Conservation (phyloP, 2,888 invertebrate species). For the Amiota minor region DNA sequence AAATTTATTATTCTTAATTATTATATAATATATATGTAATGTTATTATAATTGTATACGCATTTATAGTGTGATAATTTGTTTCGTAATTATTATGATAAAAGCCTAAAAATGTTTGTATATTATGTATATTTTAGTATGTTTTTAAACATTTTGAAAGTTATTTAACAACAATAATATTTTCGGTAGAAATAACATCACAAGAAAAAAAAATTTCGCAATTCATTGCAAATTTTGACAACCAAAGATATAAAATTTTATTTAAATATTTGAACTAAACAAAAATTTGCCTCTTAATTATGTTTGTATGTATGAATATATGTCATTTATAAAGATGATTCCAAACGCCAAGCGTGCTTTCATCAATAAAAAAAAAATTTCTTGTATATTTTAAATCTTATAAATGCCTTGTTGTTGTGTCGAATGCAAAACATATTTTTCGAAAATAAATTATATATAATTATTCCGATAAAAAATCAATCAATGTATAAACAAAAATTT, state of each 20-base stretch:
- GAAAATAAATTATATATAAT: neutral
- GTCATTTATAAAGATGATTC: neutral
- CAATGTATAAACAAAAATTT: slow-evolving; percentile 17
- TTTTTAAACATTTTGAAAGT: slow-evolving; percentile 13
- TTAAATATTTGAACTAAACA: slow-evolving; percentile 24
- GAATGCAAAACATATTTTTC: neutral
- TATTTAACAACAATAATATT: slow-evolving; percentile 27
- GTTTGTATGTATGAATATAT: neutral
- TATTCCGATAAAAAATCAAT: slow-evolving; percentile 16
- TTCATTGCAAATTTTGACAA: slow-evolving; percentile 15
- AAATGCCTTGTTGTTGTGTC: neutral
- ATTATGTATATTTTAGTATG: no score
- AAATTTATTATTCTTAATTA: no score
- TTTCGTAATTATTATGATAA: slow-evolving; percentile 2
- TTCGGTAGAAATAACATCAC: slow-evolving; percentile 27
- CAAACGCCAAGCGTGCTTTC: slow-evolving; percentile 19
- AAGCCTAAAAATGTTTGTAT: slow-evolving; percentile 20
- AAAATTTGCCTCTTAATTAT: slow-evolving; percentile 23
- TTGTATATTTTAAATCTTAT: neutral
- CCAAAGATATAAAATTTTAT: slow-evolving; percentile 22
- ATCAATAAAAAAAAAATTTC: neutral
- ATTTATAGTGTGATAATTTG: slow-evolving; percentile 11
- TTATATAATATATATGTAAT: slow-evolving; percentile 13
- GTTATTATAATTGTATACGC: neutral
- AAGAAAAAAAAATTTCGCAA: slow-evolving; percentile 23